These are phyloP conservation scores for Lemur catta DNA, from an alignment of 2,797 vertebrate species.

Conservation along the genomic window DNA sequence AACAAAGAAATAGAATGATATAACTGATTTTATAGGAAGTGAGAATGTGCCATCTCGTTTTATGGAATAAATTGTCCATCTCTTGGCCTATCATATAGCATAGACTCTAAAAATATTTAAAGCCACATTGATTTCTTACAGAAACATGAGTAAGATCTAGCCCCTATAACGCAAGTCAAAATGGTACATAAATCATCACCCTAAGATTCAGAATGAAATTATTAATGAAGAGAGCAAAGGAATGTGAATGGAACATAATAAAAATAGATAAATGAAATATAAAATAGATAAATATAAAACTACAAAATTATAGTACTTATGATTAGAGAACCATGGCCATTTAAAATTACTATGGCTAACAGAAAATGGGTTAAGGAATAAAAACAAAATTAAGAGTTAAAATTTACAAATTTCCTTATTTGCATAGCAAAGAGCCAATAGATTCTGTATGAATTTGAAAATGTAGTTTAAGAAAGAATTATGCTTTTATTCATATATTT, in stretches of 20 bases:
- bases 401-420: neutral
- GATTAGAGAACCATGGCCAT: neutral
- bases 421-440: neutral
- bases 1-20: neutral
- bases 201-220: neutral
- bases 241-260: neutral
- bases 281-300: neutral
- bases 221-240: neutral
- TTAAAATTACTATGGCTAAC: neutral
- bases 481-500: neutral
- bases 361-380: neutral
- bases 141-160: neutral
- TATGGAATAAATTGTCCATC: neutral
- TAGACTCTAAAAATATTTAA: neutral
- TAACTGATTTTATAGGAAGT: neutral
- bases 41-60: neutral
- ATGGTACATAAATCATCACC: neutral
- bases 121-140: neutral
- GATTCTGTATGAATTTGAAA: neutral
- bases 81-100: neutral
- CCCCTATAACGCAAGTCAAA: neutral
- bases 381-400: neutral
- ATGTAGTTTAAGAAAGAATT: neutral
- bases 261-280: neutral
- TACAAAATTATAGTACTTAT: neutral